These are phyloP conservation scores for Aplocera efformata DNA, from an alignment of 2,888 invertebrate genomes.

Conservation along the genomic window DNA sequence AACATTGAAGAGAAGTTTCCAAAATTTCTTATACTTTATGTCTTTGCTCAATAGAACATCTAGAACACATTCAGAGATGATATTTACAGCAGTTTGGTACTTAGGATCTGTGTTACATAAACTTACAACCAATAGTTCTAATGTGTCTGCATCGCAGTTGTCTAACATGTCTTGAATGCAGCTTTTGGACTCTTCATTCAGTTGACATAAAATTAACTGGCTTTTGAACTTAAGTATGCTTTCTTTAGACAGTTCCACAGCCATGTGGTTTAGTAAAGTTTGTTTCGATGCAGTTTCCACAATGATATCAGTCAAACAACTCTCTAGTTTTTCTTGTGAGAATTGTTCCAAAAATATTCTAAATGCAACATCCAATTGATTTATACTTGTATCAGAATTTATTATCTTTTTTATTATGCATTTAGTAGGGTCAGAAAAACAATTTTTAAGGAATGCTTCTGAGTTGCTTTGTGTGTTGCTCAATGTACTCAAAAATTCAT, in stretches of 20 bases:
- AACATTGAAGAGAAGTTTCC: slow-evolving; percentile 51
- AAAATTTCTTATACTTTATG: slow-evolving; percentile 47
- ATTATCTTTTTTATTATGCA: slow-evolving; percentile 62
- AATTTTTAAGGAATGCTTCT: slow-evolving; percentile 43
- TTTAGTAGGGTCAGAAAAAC: slow-evolving; percentile 59
- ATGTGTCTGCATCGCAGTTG: slow-evolving; percentile 40
- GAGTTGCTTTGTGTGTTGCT: slow-evolving; percentile 39
- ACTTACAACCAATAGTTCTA: slow-evolving; percentile 55
- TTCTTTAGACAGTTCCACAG: slow-evolving; percentile 44
- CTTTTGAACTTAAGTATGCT: slow-evolving; percentile 53
- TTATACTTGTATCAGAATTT: slow-evolving; percentile 47
- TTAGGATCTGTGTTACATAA: slow-evolving; percentile 44
- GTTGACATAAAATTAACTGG: slow-evolving; percentile 46
- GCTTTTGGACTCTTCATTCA: slow-evolving; percentile 39
- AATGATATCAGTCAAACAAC: slow-evolving; percentile 56
- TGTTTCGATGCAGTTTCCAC: slow-evolving; percentile 63
- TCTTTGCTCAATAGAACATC: slow-evolving; percentile 43
- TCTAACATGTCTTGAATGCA: slow-evolving; percentile 40
- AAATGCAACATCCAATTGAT: slow-evolving; percentile 51
- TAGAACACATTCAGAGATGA: slow-evolving; percentile 39
- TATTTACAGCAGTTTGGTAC: slow-evolving; percentile 33
- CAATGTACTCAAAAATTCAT: slow-evolving; percentile 58
- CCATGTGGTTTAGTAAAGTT: slow-evolving; percentile 48
- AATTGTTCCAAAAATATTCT: slow-evolving; percentile 54
- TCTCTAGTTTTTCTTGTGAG: slow-evolving; percentile 51